A percentile compares a stretch with the other conserved stretches of the same genome.
Evolutionary conservation across 2,113 vertebrate genomes (phyloP).

Genomic region (Poecilia latipinna): DNA sequence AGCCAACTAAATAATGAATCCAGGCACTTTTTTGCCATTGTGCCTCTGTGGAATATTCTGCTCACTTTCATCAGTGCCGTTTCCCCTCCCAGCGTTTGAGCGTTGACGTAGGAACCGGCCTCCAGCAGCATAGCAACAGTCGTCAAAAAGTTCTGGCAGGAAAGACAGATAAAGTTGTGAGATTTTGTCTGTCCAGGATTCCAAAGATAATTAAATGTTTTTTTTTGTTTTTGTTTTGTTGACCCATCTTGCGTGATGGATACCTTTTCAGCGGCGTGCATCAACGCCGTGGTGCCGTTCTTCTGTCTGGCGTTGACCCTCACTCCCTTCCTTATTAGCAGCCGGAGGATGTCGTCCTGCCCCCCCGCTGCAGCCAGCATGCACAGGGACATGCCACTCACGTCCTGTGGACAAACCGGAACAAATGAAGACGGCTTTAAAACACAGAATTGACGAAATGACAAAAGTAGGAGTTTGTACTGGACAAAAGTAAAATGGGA

Average conservation of each 20-base stretch:
- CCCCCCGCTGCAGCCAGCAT: constrained; percentile 96
- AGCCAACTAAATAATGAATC: too few relatives aligned
- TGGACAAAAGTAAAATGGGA: not conserved
- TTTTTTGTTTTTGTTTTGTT: too few relatives aligned
- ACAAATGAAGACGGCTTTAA: not conserved
- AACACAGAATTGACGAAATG: not conserved
- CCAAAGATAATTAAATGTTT: too few relatives aligned
- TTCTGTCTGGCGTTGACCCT: constrained; percentile 91
- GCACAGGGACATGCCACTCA: constrained; percentile 93
- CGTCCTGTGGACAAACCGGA: constrained; percentile 81
- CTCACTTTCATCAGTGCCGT: constrained; percentile 96
- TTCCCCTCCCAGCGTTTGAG: constrained; percentile 89
- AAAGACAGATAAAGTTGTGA: not conserved
- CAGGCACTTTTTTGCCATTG: too few relatives aligned
- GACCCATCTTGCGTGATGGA: not conserved
- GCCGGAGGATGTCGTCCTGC: constrained; percentile 92
- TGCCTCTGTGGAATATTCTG: not conserved
- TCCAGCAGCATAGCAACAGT: constrained; percentile 95
- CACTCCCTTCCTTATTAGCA: constrained; percentile 93
- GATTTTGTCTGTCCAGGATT: too few relatives aligned
- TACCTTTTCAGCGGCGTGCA: constrained; percentile 97
- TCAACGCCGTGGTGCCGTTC: constrained; percentile 94
- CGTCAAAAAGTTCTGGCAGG: constrained; percentile 89
- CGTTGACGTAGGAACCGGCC: constrained; percentile 91
- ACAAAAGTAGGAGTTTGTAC: not conserved